A percentile compares a stretch with the other conserved stretches of the same genome.
These are phyloP conservation scores for Eristalis pertinax DNA, from an alignment of 2,888 invertebrate genomes.

Conservation along the genomic window DNA sequence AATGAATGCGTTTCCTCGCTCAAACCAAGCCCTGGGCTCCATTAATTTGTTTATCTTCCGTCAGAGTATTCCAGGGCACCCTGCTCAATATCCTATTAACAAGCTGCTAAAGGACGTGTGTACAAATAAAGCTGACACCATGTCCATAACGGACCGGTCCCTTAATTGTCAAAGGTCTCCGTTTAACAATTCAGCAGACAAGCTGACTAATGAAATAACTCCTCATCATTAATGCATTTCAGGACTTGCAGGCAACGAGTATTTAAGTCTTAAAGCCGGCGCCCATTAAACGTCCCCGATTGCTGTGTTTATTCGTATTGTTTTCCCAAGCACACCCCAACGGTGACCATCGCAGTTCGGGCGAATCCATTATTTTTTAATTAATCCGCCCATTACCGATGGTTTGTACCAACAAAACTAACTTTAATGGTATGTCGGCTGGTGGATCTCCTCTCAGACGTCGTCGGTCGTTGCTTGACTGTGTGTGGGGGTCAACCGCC, in stretches of 20 bases:
- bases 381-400: constrained; percentile 56
- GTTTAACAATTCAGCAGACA: neutral
- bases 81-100: too few relatives aligned
- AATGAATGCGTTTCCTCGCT: too few relatives aligned
- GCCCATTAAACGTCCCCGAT: neutral
- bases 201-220: neutral
- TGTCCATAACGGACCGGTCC: neutral
- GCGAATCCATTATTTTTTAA: constrained; percentile 65
- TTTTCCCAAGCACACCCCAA: constrained; percentile 20
- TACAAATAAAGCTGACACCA: neutral
- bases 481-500: neutral
- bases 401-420: constrained; percentile 36
- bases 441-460: constrained; percentile 32
- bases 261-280: neutral
- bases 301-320: constrained; percentile 9
- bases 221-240: neutral
- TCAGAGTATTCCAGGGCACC: too few relatives aligned
- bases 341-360: neutral
- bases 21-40: too few relatives aligned
- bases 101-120: too few relatives aligned
- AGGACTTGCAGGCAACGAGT: neutral
- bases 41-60: too few relatives aligned
- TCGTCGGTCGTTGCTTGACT: constrained; percentile 7
- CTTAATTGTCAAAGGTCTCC: neutral
- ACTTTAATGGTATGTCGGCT: constrained; percentile 51